Percentiles rank a stretch among this genome's conserved stretches.
Conservation (phyloP, 2,113 vertebrate genomes). For the Myiozetetes cayanensis region DNA sequence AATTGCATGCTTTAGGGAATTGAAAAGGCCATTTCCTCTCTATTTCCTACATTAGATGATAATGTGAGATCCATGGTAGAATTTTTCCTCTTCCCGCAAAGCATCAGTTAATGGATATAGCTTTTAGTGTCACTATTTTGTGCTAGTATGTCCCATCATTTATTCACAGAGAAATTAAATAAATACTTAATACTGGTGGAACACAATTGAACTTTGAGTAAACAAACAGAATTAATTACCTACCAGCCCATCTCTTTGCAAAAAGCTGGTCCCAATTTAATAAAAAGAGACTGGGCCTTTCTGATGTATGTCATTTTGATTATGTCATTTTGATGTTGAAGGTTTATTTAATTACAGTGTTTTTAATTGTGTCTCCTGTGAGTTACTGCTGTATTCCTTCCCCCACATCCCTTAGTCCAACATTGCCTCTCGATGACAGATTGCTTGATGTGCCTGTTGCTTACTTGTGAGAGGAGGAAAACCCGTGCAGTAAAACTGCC, state of each 20-base stretch:
- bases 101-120: background rate
- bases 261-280: background rate
- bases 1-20: background rate
- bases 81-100: background rate
- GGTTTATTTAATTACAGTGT: background rate
- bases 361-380: background rate
- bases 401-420: background rate
- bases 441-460: background rate
- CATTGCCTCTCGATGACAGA: background rate
- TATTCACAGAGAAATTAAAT: background rate
- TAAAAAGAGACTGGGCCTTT: background rate
- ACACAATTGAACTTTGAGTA: background rate
- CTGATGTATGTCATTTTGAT: background rate
- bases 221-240: background rate
- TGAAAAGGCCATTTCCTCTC: conserved; percentile 1
- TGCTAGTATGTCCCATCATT: background rate
- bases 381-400: background rate
- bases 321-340: background rate
- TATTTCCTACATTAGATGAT: background rate
- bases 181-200: background rate
- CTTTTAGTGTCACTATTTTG: background rate
- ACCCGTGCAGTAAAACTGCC: background rate
- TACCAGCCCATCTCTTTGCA: background rate
- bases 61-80: background rate
- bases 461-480: background rate